phyloP scores from a whole-genome alignment of 2,797 vertebrate genomes.

The Margarornis squamiger region DNA sequence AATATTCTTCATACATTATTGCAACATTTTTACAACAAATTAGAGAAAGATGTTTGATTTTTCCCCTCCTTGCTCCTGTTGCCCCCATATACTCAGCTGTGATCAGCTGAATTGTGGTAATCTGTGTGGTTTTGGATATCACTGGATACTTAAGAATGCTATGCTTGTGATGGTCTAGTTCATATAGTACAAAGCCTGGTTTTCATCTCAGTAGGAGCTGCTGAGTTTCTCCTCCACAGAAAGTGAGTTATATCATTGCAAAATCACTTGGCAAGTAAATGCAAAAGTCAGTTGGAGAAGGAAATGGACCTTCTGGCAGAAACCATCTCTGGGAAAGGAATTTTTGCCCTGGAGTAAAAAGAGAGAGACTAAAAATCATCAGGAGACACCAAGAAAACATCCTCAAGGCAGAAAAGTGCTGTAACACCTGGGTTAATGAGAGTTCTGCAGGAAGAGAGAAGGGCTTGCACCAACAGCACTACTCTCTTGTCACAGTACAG shows the following conservation, averaged over 20 bases:
- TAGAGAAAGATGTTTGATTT: background rate
- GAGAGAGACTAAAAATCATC: background rate
- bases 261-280: background rate
- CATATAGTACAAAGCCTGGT: background rate
- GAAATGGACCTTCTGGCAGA: background rate
- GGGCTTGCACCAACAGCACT: background rate
- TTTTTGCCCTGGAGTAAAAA: background rate
- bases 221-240: background rate
- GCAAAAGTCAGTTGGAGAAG: background rate
- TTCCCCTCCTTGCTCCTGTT: background rate
- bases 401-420: background rate
- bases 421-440: background rate
- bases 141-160: background rate
- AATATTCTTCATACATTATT: background rate
- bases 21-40: background rate
- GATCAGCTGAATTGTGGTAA: background rate
- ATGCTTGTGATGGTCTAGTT: background rate
- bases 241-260: background rate
- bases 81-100: background rate
- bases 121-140: background rate
- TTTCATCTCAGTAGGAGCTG: background rate
- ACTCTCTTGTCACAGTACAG: background rate
- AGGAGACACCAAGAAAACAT: background rate
- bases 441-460: background rate
- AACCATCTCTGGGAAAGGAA: background rate